phyloP scores from a whole-genome alignment of 2,797 vertebrate species.

The Thripadectes ignobilis region DNA sequence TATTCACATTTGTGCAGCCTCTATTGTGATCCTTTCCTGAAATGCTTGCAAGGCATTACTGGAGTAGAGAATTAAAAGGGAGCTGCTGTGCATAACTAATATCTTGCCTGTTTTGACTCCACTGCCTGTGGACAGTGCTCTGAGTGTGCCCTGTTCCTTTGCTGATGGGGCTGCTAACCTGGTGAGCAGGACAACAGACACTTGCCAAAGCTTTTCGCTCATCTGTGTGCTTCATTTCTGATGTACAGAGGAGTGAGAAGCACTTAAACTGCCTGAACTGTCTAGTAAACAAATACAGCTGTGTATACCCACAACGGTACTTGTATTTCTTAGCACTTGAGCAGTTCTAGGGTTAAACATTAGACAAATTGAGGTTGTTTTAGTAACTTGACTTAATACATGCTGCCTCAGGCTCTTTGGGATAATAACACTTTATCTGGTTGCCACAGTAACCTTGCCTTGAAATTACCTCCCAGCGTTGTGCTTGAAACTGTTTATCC shows the following conservation, averaged over 20 bases:
- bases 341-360: conserved; percentile 21
- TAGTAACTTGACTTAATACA: neutral
- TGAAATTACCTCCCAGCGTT: neutral
- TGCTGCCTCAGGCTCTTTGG: neutral
- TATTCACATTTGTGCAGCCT: neutral
- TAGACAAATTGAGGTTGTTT: neutral
- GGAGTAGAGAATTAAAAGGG: conserved; percentile 12
- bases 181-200: neutral
- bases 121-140: neutral
- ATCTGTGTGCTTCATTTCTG: neutral
- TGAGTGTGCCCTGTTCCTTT: neutral
- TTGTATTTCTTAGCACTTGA: neutral
- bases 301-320: neutral
- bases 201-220: neutral
- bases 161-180: neutral
- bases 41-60: neutral
- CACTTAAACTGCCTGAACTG: neutral
- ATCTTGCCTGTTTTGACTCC: neutral
- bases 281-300: neutral
- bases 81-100: conserved; percentile 19
- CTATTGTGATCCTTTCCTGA: neutral
- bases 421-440: neutral
- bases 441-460: conserved; percentile 21
- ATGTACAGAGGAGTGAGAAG: neutral
- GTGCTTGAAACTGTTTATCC: neutral